Evolutionary conservation across 2,113 vertebrate genomes (phyloP), one percentile per base, ranked within the genome.

Genomic region (Ivindomyrus marchei): DNA sequence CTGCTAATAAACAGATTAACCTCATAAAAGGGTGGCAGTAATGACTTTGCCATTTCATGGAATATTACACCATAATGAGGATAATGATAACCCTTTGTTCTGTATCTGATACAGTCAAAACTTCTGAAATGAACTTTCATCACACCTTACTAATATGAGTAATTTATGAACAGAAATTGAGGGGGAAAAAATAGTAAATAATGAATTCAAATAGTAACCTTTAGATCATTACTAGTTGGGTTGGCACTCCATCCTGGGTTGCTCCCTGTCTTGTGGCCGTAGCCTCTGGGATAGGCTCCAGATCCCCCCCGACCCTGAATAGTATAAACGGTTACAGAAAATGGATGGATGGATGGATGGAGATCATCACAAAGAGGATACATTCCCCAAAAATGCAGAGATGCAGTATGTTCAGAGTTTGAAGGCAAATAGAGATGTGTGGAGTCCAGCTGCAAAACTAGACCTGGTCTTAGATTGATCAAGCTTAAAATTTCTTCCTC

Each of bases 11-110:
- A 97, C 95, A 95, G 95, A 94, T 92, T 93, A 93, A 97, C 96
- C 96, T 97, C 96, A 95, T 98, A 97, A 42, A 97, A 97, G 85
- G 93, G 94, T 95, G 95, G 95, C 96, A 96, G 96, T 98, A 97
- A 98, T 98, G 97, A 98, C 97, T 96, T 96, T 94, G 97, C 97
- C 96, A 98, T 99, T 99, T 99, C 98, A 98, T 99, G 98, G 98
- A 97, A 97, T 98, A 99, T 99, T 99, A 98, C 97, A 98, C 96
- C 96, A 98, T 97, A 98, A 99, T 98, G 97, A 98, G 95, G 96
- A 97, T 97, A 97, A 98, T 96, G 96, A 97, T 97, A 97, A 97
- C 97, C 96, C 97, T 97, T 95, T 97, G 96, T 97, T 97, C 80
- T 97, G 96, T 95, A 97, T 97, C 95, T 95, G 96, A 97, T 97